Base-by-base conservation (phyloP, 1,140 invertebrate species). In the Holcopasites calliopsidis region DNA sequence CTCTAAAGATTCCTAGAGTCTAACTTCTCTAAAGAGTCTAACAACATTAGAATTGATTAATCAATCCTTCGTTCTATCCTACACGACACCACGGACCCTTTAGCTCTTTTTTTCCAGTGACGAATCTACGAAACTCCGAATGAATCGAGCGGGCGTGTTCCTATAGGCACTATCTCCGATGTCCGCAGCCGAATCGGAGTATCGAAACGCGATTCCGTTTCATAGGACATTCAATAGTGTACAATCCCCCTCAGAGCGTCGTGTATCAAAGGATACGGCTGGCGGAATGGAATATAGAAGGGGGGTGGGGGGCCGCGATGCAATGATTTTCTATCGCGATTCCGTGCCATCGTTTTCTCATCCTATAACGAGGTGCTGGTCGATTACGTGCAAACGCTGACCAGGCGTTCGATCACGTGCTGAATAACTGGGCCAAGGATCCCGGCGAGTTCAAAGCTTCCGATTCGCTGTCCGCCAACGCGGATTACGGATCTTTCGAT, bases 371-470 rank as follows among this genome's bases (percentile, higher is more conserved):
- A 61, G 11, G 38, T 28, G 28, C 38, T 26, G 47, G 11, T 71
- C 68, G 74, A 71, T 76, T 71, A 71, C 74, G 44, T 62, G 68
- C 16, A 71, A 54, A 26, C 57, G 74, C 74, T 76, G 74, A 76
- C 57, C 65, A 64, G 35, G 58, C 52, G 42, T 65, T 77, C 60
- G 69, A 77, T 77, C 58, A 72, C 61, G 70, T 57, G 69, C 33
- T 13, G 44, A 70, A 71, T 54, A 77, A 72, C 50, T 72, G 68
- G 75, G 75, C 75, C 75, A 73, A 77, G 70, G 69, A 73, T 77
- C 44, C 38, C 50, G 35, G 52, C 33, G 72, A 21, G 62, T 75
- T 75, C 72, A 68, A 57, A 75, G 72, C 64, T 74, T 28, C 72
- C 50, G 65, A 52, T 66, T 52, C n/a, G 35, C 33, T 35, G 23